Percentiles rank a stretch among this genome's conserved stretches.
Conservation (phyloP, 2,797 vertebrate genomes). For the Artibeus jamaicensis region DNA sequence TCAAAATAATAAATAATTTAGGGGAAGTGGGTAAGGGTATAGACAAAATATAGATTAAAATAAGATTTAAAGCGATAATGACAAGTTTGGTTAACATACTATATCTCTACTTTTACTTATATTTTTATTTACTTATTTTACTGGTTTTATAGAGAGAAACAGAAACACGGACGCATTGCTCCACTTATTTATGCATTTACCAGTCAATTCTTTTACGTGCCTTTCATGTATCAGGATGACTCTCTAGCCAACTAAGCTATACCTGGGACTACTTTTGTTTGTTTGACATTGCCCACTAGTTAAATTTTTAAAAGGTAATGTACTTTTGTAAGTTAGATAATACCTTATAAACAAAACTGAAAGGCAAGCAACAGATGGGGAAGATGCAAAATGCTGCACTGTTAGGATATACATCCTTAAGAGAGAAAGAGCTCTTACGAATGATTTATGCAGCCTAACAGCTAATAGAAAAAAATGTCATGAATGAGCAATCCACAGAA, state of each 20-base stretch:
- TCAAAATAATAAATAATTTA: constrained; percentile 34
- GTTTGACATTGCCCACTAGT: constrained; percentile 15
- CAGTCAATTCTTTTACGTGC: background rate
- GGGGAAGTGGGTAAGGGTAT: background rate
- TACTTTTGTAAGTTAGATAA: background rate
- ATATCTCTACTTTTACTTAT: background rate
- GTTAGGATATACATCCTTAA: background rate
- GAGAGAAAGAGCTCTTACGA: background rate
- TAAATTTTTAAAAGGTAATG: constrained; percentile 30
- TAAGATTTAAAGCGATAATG: background rate
- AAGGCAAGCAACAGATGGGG: constrained; percentile 9
- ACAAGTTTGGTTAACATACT: background rate
- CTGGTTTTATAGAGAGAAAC: too few species aligned
- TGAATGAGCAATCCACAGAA: background rate
- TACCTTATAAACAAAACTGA: constrained; percentile 32
- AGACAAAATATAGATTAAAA: background rate
- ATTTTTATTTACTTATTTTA: background rate
- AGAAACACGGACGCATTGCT: too few species aligned
- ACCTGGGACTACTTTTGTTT: background rate
- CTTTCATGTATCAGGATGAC: background rate
- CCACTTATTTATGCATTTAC: background rate
- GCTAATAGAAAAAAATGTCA: background rate
- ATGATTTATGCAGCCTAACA: background rate
- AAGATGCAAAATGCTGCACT: background rate
- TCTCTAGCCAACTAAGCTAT: background rate